Percentiles rank a stretch among this genome's conserved stretches.
Conservation (phyloP, 2,888 invertebrate species). For the Trissolcus japonicus region DNA sequence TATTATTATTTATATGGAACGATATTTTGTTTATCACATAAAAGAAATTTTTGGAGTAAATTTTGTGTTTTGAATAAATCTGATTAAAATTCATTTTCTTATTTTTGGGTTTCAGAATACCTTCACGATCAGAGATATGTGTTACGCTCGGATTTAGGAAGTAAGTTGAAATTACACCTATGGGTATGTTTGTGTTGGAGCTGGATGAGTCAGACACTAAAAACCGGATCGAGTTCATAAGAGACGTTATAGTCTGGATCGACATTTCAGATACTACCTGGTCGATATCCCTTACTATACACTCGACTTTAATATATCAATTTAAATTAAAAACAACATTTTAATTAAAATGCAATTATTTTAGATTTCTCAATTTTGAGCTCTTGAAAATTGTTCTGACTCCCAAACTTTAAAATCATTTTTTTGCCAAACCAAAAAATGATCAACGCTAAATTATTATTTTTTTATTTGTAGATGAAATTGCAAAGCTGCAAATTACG, state of each 20-base stretch:
- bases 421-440: neutral
- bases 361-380: too few relatives aligned
- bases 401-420: too few relatives aligned
- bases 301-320: neutral
- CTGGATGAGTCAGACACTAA: conserved; percentile 56
- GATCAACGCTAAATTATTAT: neutral
- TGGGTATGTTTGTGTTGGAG: conserved; percentile 25
- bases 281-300: conserved; percentile 29
- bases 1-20: too few relatives aligned
- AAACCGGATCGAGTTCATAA: conserved; percentile 53
- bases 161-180: conserved; percentile 38
- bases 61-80: too few relatives aligned
- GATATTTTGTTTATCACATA: too few relatives aligned
- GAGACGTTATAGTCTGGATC: conserved; percentile 44
- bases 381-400: too few relatives aligned
- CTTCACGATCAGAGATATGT: conserved; percentile 78
- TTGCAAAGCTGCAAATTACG: conserved; percentile 38
- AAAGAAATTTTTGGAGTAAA: too few relatives aligned
- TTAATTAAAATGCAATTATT: too few relatives aligned
- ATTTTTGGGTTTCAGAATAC: conserved; percentile 77
- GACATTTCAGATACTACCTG: conserved; percentile 27
- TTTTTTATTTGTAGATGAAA: conserved; percentile 36
- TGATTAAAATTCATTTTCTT: conserved; percentile 11
- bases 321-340: too few relatives aligned
- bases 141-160: conserved; percentile 62